Evolutionary conservation across 2,797 vertebrate species (phyloP).

Genomic region (Poecilia wingei): DNA sequence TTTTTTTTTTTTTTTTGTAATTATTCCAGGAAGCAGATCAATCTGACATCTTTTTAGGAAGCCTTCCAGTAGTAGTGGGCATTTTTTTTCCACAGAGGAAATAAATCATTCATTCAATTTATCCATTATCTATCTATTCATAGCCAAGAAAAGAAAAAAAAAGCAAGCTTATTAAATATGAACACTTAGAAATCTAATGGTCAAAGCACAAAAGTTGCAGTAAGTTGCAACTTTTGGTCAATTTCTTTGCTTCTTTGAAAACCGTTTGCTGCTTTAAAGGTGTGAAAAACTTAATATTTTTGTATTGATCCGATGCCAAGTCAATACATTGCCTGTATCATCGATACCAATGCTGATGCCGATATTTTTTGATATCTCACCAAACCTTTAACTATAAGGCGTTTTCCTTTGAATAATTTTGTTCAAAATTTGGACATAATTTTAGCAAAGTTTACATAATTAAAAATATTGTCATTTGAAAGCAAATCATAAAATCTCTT

Average conservation of each 20-base stretch:
- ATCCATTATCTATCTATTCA: not conserved
- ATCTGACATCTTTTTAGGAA: not conserved
- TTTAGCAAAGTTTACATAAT: no score
- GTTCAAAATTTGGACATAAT: no score
- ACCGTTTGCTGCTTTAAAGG: not conserved
- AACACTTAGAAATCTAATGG: not conserved
- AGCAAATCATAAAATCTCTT: no score
- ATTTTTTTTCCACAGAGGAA: not conserved
- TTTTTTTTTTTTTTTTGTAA: not conserved
- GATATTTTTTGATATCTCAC: no score
- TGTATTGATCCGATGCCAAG: no score
- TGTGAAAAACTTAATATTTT: no score
- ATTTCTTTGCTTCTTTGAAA: not conserved
- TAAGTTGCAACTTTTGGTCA: not conserved
- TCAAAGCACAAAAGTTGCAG: not conserved
- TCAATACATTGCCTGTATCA: no score
- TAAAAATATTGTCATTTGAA: no score
- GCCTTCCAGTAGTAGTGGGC: not conserved
- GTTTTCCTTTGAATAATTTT: no score
- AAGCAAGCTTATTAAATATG: not conserved
- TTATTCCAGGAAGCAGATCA: not conserved
- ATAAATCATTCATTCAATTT: not conserved
- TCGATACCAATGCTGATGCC: no score
- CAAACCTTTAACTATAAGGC: no score
- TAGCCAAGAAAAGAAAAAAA: not conserved